A percentile compares a stretch with the other conserved stretches of the same genome.
These are phyloP conservation scores for Atherinomorus stipes DNA, from an alignment of 2,113 vertebrate genomes.

Conservation along the genomic window DNA sequence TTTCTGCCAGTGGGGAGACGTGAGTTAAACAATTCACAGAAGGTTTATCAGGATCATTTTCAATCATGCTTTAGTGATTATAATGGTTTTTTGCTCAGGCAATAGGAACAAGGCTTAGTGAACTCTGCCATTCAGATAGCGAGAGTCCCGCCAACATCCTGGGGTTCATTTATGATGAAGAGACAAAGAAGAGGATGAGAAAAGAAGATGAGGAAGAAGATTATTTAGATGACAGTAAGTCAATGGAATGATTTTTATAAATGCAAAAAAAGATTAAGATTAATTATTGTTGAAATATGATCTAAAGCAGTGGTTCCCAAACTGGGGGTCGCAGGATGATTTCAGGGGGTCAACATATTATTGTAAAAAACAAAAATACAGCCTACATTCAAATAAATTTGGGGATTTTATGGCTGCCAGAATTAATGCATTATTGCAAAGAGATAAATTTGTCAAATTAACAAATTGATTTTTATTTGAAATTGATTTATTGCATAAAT, in stretches of 20 bases:
- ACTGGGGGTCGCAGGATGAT: no score
- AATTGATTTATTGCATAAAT: no score
- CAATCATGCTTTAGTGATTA: background rate
- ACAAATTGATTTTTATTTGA: no score
- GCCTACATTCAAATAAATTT: no score
- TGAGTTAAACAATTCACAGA: constrained; percentile 75
- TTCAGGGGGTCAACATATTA: no score
- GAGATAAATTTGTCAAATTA: no score
- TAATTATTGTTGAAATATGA: no score
- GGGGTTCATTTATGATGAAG: constrained; percentile 97
- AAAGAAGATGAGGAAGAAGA: constrained; percentile 99
- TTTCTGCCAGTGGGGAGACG: constrained; percentile 99
- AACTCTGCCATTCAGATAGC: constrained; percentile 94
- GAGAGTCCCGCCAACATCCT: constrained; percentile 97
- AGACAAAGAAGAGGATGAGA: constrained; percentile 93
- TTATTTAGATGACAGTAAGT: constrained; percentile 99
- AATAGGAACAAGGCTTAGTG: constrained; percentile 92
- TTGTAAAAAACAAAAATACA: no score
- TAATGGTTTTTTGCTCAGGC: constrained; percentile 80
- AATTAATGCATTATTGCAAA: no score
- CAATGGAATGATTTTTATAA: background rate
- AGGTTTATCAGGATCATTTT: accelerated
- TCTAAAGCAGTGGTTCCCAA: no score
- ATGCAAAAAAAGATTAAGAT: no score
- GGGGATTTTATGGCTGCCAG: no score